A percentile compares a stretch with the other conserved stretches of the same genome.
phyloP scores from a whole-genome alignment of 1,140 invertebrate genomes.

The Papilio helenus region DNA sequence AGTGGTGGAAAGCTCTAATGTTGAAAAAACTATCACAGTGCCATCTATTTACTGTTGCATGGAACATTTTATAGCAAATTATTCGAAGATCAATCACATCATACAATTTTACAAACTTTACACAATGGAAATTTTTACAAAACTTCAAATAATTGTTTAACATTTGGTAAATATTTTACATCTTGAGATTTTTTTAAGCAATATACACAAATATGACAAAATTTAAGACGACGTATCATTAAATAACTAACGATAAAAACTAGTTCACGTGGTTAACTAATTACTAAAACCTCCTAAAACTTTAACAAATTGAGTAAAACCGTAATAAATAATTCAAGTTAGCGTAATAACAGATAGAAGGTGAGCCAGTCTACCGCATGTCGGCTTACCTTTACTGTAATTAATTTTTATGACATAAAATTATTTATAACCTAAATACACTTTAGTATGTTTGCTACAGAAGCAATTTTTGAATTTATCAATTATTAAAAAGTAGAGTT shows the following conservation, averaged over 20 bases:
- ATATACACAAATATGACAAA: background rate
- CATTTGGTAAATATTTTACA: no score
- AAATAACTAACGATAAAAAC: background rate
- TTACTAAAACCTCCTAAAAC: background rate
- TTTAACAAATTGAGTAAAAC: background rate
- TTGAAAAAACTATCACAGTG: background rate
- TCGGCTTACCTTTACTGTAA: constrained; percentile 62
- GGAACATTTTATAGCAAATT: background rate
- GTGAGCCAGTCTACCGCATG: constrained; percentile 53
- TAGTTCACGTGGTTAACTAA: background rate
- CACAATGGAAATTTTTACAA: no score
- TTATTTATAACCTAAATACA: constrained; percentile 1
- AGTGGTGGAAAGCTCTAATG: background rate
- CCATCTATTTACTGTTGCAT: background rate
- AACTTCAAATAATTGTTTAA: no score
- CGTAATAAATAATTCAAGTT: background rate
- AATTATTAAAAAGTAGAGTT: no score
- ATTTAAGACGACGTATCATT: background rate
- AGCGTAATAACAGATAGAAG: constrained; percentile 41
- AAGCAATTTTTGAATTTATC: background rate
- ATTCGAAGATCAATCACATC: no score
- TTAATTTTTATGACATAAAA: constrained; percentile 63
- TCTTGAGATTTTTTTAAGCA: background rate
- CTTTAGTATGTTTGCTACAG: background rate
- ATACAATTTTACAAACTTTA: no score